These are phyloP conservation scores for Sapajus apella DNA, from an alignment of 2,113 vertebrate genomes.

Conservation along the genomic window DNA sequence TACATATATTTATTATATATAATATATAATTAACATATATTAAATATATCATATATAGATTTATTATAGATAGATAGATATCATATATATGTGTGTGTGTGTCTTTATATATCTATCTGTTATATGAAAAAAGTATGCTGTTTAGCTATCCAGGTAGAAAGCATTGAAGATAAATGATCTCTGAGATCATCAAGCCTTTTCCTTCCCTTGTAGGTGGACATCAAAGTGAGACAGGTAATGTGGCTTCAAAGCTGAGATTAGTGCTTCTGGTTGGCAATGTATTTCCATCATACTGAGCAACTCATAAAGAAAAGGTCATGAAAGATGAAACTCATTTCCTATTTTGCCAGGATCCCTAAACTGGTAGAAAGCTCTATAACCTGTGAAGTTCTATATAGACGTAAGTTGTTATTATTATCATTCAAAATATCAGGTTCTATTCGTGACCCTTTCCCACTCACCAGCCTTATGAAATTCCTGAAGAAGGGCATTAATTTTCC, in stretches of 20 bases:
- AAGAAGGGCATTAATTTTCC: slow-evolving; percentile 55
- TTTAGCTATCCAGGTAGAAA: not conserved
- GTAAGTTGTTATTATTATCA: slow-evolving; percentile 23
- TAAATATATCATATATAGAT: too few relatives aligned
- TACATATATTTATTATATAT: not conserved
- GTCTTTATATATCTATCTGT: not conserved
- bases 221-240: slow-evolving; percentile 36
- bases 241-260: slow-evolving; percentile 48
- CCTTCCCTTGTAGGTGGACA: not conserved
- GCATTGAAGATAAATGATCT: not conserved
- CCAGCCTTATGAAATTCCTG: slow-evolving; percentile 43
- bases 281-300: slow-evolving; percentile 43
- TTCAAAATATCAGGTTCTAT: not conserved
- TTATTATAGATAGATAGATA: too few relatives aligned
- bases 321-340: slow-evolving; percentile 61
- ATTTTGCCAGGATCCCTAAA: slow-evolving; percentile 49
- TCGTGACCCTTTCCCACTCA: slow-evolving; percentile 37
- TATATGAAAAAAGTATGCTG: not conserved
- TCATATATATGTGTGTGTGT: too few relatives aligned
- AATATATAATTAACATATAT: too few relatives aligned
- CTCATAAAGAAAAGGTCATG: slow-evolving; percentile 42
- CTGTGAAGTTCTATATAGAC: not conserved
- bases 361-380: slow-evolving; percentile 23
- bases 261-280: not conserved
- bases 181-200: not conserved